phyloP scores from a whole-genome alignment of 2,888 invertebrate genomes.

The Geophilus truncorum region DNA sequence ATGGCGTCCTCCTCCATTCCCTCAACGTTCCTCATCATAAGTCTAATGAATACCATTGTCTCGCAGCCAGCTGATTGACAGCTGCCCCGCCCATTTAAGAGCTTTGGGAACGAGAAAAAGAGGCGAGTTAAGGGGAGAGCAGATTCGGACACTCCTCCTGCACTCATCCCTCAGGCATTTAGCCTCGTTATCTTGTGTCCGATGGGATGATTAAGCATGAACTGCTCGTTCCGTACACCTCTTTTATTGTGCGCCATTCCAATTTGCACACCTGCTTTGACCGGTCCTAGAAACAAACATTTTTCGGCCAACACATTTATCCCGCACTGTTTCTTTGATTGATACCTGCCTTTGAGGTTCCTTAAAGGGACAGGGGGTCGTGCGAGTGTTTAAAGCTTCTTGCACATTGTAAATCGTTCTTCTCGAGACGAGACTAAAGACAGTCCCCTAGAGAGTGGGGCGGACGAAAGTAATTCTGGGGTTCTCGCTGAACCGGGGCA shows the following conservation, averaged over 20 bases:
- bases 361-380: neutral
- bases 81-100: constrained; percentile 8
- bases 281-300: neutral
- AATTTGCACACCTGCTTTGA: neutral
- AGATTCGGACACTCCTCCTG: constrained; percentile 8
- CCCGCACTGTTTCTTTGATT: neutral
- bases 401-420: constrained; percentile 27
- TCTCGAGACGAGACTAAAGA: constrained; percentile 11
- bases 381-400: neutral
- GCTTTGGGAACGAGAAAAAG: constrained; percentile 6
- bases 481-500: constrained; percentile 1
- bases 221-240: constrained; percentile 10
- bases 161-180: constrained; percentile 9
- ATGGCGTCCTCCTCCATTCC: constrained; percentile 5
- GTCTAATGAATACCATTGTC: constrained; percentile 15
- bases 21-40: constrained; percentile 4
- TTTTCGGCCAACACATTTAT: neutral
- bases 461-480: constrained; percentile 25
- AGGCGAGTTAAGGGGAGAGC: constrained; percentile 16
- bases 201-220: constrained; percentile 27
- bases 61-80: neutral
- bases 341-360: neutral
- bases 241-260: constrained; percentile 6
- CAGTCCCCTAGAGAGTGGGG: constrained; percentile 16
- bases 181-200: constrained; percentile 22